Conservation (phyloP, 2,797 vertebrate genomes). For the Chrysocyon brachyurus region DNA sequence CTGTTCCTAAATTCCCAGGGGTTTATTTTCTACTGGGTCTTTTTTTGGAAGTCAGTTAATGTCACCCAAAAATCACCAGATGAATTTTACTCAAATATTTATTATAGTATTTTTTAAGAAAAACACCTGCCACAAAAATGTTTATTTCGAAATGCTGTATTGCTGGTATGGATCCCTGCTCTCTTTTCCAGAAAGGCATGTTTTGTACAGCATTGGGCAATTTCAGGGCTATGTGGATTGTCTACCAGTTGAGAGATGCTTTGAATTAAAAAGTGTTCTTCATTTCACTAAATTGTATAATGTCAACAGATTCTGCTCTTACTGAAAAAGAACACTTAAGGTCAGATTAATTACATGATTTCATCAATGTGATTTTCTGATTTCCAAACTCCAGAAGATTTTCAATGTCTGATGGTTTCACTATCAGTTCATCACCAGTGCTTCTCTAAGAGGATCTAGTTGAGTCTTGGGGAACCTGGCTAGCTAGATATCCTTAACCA, state of each 20-base stretch:
- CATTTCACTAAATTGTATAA: constrained; percentile 73
- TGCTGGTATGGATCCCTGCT: constrained; percentile 13
- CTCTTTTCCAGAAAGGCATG: neutral
- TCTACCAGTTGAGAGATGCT: constrained; percentile 65
- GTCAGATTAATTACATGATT: constrained; percentile 32
- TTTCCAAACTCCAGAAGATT: neutral
- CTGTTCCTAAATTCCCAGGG: constrained; percentile 65
- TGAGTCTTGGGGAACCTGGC: neutral
- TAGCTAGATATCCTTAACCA: neutral
- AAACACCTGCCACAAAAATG: neutral
- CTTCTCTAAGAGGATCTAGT: neutral
- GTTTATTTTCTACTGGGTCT: constrained; percentile 75
- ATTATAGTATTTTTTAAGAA: constrained; percentile 69
- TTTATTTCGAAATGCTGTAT: constrained; percentile 63
- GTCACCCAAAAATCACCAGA: constrained; percentile 68
- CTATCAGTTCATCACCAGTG: neutral
- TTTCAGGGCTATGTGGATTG: constrained; percentile 60
- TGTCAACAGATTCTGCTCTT: constrained; percentile 58
- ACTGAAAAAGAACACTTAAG: constrained; percentile 56
- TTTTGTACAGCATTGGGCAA: constrained; percentile 49
- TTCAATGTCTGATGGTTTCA: neutral
- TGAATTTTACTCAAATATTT: constrained; percentile 67
- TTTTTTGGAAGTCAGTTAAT: constrained; percentile 11
- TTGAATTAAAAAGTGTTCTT: constrained; percentile 46
- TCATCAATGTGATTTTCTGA: constrained; percentile 30